A percentile compares a stretch with the other conserved stretches of the same genome.
Conservation (phyloP, 1,140 invertebrate genomes). For the Ips nitidus region DNA sequence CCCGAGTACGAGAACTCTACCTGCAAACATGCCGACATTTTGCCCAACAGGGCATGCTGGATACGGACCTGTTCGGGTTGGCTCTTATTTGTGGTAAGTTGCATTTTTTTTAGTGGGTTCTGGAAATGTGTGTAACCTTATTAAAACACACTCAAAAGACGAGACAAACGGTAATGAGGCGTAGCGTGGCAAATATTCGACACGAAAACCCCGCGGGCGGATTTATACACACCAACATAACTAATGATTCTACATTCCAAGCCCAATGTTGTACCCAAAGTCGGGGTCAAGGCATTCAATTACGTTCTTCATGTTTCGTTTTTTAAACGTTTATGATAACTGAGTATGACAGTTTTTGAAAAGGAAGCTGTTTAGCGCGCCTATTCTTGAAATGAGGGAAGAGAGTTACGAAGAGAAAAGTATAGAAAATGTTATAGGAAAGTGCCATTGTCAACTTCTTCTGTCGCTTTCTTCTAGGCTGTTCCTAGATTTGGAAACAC, state of each 20-base stretch:
- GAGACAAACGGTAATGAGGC: neutral
- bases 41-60: conserved; percentile 74
- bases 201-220: neutral
- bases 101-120: neutral
- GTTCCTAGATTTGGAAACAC: too few relatives aligned
- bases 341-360: too few relatives aligned
- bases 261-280: conserved; percentile 27
- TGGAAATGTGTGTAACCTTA: too few relatives aligned
- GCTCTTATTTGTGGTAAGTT: conserved; percentile 76
- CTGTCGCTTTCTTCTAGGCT: too few relatives aligned
- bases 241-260: conserved; percentile 31
- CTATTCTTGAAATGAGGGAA: too few relatives aligned
- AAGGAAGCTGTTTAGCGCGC: too few relatives aligned
- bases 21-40: conserved; percentile 78
- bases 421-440: too few relatives aligned
- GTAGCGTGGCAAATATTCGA: neutral
- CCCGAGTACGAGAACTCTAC: conserved; percentile 80
- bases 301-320: conserved; percentile 9
- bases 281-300: conserved; percentile 30
- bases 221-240: conserved; percentile 13
- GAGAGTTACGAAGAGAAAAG: too few relatives aligned
- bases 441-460: too few relatives aligned
- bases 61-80: conserved; percentile 81
- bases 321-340: too few relatives aligned
- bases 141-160: neutral